Evolutionary conservation across 2,113 vertebrate species (phyloP).

Genomic region (Dipodomys merriami): DNA sequence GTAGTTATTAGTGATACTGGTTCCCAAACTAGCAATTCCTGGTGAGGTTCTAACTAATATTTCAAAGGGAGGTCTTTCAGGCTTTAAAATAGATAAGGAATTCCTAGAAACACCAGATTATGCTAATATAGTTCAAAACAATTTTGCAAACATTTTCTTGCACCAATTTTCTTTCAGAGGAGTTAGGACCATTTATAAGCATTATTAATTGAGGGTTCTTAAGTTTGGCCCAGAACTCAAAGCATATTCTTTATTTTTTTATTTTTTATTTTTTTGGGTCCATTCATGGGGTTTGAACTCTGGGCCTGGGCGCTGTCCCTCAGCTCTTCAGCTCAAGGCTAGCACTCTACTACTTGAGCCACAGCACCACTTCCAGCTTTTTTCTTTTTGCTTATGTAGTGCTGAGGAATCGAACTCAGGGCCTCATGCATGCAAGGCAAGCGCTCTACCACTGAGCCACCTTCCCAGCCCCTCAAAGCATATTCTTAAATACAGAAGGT

Average conservation of each 20-base stretch:
- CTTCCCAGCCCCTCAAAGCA: too few relatives aligned
- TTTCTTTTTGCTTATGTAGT: too few relatives aligned
- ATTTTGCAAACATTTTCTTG: background rate
- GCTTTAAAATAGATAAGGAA: background rate
- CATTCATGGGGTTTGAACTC: too few relatives aligned
- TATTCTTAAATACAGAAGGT: background rate
- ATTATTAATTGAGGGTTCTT: conserved; percentile 13
- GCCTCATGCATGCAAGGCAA: too few relatives aligned
- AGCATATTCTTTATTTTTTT: background rate
- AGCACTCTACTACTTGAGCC: too few relatives aligned
- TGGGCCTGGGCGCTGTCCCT: too few relatives aligned
- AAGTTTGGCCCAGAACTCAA: background rate
- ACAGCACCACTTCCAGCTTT: too few relatives aligned
- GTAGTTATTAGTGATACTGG: background rate
- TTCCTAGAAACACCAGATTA: background rate
- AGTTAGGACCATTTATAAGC: background rate
- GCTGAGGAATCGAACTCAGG: too few relatives aligned
- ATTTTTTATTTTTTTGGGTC: too few relatives aligned
- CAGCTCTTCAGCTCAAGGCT: too few relatives aligned
- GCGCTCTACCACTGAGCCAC: too few relatives aligned
- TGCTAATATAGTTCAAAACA: background rate
- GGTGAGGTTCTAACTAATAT: background rate
- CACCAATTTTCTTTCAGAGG: background rate
- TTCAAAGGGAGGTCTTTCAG: background rate
- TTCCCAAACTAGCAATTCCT: background rate